These are phyloP conservation scores for Meteorus cinctellus DNA, from an alignment of 2,888 invertebrate genomes.

Conservation along the genomic window DNA sequence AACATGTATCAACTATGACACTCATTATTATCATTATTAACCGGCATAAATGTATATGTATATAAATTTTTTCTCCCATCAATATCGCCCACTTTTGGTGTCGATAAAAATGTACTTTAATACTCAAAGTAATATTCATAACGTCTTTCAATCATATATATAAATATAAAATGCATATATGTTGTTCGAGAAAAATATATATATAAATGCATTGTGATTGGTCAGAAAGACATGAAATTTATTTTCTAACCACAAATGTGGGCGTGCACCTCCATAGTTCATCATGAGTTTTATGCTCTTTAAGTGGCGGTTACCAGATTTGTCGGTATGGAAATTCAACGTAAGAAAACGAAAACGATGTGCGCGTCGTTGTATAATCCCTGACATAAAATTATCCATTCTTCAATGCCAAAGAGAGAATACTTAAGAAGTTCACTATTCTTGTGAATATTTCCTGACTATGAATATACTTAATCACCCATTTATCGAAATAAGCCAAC, in stretches of 20 bases:
- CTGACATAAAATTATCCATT: slow-evolving; percentile 13
- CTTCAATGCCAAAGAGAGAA: slow-evolving; percentile 2
- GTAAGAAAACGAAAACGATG: slow-evolving; percentile 31
- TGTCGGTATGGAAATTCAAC: slow-evolving; percentile 40
- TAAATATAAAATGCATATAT: slow-evolving; percentile 11
- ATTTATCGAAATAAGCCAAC: neutral
- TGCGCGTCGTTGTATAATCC: slow-evolving; percentile 1
- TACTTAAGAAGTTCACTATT: neutral
- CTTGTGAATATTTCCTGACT: neutral
- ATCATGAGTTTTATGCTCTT: slow-evolving; percentile 54
- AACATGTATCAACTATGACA: neutral
- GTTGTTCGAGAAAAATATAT: neutral
- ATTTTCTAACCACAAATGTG: slow-evolving; percentile 36
- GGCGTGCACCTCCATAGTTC: slow-evolving; percentile 38
- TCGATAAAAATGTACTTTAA: slow-evolving; percentile 6
- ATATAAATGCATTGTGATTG: slow-evolving; percentile 22
- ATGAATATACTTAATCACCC: neutral
- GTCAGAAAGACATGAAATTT: slow-evolving; percentile 27
- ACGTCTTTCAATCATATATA: slow-evolving; percentile 1
- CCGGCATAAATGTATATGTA: neutral
- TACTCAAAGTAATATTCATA: slow-evolving; percentile 4
- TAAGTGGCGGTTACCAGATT: slow-evolving; percentile 54
- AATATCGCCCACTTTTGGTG: neutral
- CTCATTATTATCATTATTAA: neutral
- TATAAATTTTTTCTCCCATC: neutral